These are phyloP conservation scores for Diabrotica undecimpunctata DNA, from an alignment of 1,140 invertebrate species.

Conservation along the genomic window DNA sequence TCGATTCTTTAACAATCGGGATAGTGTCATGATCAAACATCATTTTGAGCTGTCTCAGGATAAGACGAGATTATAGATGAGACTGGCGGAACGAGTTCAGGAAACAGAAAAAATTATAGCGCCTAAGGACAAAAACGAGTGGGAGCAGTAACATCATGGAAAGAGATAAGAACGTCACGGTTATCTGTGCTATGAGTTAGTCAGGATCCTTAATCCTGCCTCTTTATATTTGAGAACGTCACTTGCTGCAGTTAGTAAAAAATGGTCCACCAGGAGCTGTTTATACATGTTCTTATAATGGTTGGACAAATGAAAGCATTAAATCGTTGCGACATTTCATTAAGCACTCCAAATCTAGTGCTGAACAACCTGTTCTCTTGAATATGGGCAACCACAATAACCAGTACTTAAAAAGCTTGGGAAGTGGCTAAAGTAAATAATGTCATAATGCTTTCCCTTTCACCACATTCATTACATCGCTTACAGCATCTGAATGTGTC, in stretches of 20 bases:
- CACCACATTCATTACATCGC: neutral
- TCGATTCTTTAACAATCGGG: no score
- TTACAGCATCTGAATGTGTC: neutral
- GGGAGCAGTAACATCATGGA: slow-evolving; percentile 42
- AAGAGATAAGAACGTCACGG: neutral
- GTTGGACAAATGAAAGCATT: slow-evolving; percentile 22
- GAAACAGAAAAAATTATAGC: slow-evolving; percentile 45
- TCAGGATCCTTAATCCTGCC: neutral
- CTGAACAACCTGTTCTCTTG: slow-evolving; percentile 38
- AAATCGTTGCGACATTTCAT: slow-evolving; percentile 38
- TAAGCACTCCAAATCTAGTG: slow-evolving; percentile 36
- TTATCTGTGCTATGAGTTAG: neutral
- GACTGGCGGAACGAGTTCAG: slow-evolving; percentile 48
- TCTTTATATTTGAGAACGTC: neutral
- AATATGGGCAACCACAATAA: no score
- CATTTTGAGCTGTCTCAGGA: no score
- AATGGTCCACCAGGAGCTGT: slow-evolving; percentile 32
- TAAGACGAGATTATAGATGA: slow-evolving; percentile 51
- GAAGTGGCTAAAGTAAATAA: neutral
- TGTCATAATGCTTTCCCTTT: neutral
- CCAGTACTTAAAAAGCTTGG: no score
- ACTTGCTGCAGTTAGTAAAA: neutral
- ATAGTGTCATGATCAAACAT: no score
- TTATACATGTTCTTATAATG: neutral
- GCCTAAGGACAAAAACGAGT: slow-evolving; percentile 42